Percentiles rank a stretch among this genome's conserved stretches.
phyloP scores from a whole-genome alignment of 2,113 vertebrate species.

The Alces alces region DNA sequence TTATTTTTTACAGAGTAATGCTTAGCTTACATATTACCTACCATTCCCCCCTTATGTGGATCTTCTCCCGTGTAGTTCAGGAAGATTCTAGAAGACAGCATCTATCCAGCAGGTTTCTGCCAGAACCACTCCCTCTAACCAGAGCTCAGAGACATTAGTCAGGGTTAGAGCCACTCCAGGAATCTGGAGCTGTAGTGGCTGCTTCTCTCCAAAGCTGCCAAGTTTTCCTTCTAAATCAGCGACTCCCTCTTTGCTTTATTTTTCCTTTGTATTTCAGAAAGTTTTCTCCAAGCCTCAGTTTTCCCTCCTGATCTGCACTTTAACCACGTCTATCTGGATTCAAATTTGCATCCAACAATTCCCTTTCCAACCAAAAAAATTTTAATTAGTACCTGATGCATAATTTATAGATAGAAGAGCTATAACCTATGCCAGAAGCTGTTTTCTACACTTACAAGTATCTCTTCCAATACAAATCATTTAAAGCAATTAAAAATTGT shows the following conservation, averaged over 20 bases:
- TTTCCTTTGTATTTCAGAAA: constrained; percentile 26
- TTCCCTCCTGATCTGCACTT: constrained; percentile 10
- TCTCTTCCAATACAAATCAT: constrained; percentile 40
- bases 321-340: constrained; percentile 11
- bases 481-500: constrained; percentile 62
- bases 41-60: background rate
- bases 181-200: background rate
- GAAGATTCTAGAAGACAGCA: background rate
- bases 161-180: background rate
- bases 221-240: constrained; percentile 2
- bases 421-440: constrained; percentile 35
- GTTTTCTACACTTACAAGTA: constrained; percentile 36
- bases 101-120: background rate
- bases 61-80: background rate
- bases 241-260: background rate
- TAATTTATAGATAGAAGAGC: constrained; percentile 62
- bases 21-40: background rate
- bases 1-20: background rate
- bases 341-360: constrained; percentile 53
- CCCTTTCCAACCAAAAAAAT: constrained; percentile 47
- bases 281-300: background rate
- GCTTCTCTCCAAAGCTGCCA: background rate
- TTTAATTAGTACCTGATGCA: constrained; percentile 65
- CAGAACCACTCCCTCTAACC: background rate
- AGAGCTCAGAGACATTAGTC: background rate